These are phyloP conservation scores for Orchesella cincta DNA, from an alignment of 1,140 invertebrate genomes.

Conservation along the genomic window DNA sequence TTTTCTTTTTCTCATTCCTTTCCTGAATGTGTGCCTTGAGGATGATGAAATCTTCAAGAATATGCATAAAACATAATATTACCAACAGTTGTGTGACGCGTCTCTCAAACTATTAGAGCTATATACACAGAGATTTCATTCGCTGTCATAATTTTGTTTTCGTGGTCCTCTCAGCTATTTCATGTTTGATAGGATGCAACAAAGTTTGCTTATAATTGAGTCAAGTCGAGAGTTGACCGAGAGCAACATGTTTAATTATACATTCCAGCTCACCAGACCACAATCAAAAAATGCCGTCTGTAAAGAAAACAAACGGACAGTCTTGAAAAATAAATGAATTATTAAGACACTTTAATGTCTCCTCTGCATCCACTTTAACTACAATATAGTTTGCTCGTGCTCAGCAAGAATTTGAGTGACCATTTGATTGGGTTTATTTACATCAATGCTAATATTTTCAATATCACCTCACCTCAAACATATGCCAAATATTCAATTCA, in stretches of 20 bases:
- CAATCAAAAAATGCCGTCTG: not conserved
- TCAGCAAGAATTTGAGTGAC: not conserved
- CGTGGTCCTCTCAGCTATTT: not conserved
- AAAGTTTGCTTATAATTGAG: not conserved
- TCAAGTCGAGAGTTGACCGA: not conserved
- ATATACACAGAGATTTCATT: not conserved
- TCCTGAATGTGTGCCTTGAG: not conserved
- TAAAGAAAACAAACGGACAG: not conserved
- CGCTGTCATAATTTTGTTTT: not conserved
- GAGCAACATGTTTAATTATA: not conserved
- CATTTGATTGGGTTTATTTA: not conserved
- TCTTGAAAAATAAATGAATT: conserved; percentile 1
- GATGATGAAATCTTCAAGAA: not conserved
- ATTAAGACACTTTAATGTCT: conserved; percentile 6
- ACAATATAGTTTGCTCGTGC: not conserved
- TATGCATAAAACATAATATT: not conserved
- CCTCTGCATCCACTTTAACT: not conserved
- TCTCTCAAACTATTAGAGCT: not conserved
- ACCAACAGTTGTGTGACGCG: not conserved
- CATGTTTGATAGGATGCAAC: not conserved
- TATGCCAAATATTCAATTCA: not conserved
- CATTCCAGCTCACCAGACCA: conserved; percentile 9
- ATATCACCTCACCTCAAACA: not conserved
- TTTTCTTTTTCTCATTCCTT: too few species aligned
- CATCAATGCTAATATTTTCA: not conserved